These are phyloP conservation scores for Coelopa frigida DNA, from an alignment of 1,140 invertebrate species.

Conservation along the genomic window DNA sequence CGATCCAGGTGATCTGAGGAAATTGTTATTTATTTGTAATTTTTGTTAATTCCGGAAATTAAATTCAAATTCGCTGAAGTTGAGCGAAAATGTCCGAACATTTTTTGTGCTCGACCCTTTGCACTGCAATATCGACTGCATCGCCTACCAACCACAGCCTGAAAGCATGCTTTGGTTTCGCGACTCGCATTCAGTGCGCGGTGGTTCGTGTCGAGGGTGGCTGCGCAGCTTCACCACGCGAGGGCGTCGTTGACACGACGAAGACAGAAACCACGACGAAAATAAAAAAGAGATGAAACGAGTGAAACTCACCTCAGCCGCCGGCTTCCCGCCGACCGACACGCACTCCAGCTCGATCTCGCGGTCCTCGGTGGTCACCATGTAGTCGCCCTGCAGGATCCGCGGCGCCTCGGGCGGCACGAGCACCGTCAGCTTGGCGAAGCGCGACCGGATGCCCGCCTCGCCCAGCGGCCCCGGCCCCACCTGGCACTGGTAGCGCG, in stretches of 20 bases:
- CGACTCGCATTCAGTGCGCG: too few relatives aligned
- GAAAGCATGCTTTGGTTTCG: too few relatives aligned
- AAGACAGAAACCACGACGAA: neutral
- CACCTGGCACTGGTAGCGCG: slow-evolving; percentile 85
- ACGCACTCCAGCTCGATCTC: slow-evolving; percentile 85
- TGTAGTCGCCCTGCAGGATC: slow-evolving; percentile 74
- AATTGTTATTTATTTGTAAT: too few relatives aligned
- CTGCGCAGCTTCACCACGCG: too few relatives aligned
- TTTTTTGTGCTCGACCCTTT: too few relatives aligned
- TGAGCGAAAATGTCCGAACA: too few relatives aligned
- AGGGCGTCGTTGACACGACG: too few relatives aligned
- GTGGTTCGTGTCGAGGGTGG: too few relatives aligned
- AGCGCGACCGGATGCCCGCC: slow-evolving; percentile 71
- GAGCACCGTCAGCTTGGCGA: slow-evolving; percentile 75
- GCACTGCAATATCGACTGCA: too few relatives aligned
- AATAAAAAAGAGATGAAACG: neutral
- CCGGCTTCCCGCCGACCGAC: slow-evolving; percentile 82
- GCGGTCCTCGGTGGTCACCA: slow-evolving; percentile 78
- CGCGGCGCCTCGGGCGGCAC: slow-evolving; percentile 83
- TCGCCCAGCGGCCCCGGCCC: slow-evolving; percentile 47
- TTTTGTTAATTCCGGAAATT: too few relatives aligned
- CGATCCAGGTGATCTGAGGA: slow-evolving; percentile 83
- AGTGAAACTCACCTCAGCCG: slow-evolving; percentile 70
- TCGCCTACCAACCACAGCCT: too few relatives aligned
- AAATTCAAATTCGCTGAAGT: too few relatives aligned